Conservation (phyloP, 1,140 invertebrate species). For the Nasonia giraulti region DNA sequence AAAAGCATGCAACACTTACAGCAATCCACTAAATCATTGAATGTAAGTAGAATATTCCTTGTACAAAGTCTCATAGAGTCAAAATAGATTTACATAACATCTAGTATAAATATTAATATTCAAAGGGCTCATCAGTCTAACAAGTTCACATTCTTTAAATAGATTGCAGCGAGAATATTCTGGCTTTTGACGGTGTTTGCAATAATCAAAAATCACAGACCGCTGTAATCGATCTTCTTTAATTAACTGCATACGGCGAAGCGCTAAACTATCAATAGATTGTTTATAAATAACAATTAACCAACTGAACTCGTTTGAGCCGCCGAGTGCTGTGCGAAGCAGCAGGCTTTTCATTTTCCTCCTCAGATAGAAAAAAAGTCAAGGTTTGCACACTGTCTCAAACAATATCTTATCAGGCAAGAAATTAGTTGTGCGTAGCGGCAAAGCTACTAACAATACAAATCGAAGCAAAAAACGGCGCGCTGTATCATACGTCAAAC, state of each 20-base stretch:
- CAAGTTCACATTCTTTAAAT: not conserved
- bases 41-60: too few relatives aligned
- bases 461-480: too few relatives aligned
- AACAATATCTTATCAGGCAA: too few relatives aligned
- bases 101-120: not conserved
- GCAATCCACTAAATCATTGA: too few relatives aligned
- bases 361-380: not conserved
- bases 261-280: slow-evolving; percentile 48
- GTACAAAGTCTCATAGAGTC: too few relatives aligned
- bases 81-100: too few relatives aligned
- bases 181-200: not conserved
- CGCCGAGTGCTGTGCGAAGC: not conserved
- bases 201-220: not conserved
- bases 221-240: slow-evolving; percentile 14
- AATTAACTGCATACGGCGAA: slow-evolving; percentile 8
- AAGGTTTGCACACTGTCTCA: too few relatives aligned
- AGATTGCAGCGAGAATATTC: not conserved
- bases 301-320: slow-evolving; percentile 30
- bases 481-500: too few relatives aligned
- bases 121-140: not conserved
- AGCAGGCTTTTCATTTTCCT: not conserved
- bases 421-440: too few relatives aligned
- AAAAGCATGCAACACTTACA: too few relatives aligned
- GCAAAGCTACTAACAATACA: too few relatives aligned
- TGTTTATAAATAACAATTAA: slow-evolving; percentile 51